Evolutionary conservation across 2,888 invertebrate genomes (phyloP).

Genomic region (Smittia aterrima): DNA sequence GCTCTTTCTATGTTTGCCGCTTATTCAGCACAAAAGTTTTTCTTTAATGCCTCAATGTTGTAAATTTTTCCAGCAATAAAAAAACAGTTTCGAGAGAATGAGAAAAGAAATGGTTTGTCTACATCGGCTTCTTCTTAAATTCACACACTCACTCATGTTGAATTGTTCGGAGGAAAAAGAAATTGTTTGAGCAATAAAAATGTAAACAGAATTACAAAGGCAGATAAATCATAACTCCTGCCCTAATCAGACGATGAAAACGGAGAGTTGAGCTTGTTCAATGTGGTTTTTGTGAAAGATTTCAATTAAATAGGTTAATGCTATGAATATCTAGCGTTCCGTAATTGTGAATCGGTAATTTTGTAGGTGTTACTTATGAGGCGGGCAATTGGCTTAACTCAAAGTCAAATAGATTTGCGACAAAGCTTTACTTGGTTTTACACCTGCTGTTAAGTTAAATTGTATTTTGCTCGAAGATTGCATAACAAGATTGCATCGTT

Average conservation of each 20-base stretch:
- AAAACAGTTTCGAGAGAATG: background rate
- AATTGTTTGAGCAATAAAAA: background rate
- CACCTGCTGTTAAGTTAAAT: background rate
- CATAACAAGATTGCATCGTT: background rate
- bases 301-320: slow-evolving; percentile 26
- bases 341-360: background rate
- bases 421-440: background rate
- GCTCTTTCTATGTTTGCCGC: background rate
- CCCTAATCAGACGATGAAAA: background rate
- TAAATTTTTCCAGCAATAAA: background rate
- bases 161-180: too few species aligned
- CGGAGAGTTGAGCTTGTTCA: background rate
- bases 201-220: background rate
- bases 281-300: background rate
- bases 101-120: background rate
- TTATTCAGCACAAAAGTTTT: background rate
- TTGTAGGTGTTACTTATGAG: background rate
- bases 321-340: background rate
- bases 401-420: background rate
- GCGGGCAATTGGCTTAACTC: background rate
- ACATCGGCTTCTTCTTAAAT: background rate
- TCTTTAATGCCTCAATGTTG: too few species aligned
- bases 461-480: background rate
- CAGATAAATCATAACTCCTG: background rate
- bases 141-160: background rate